These are phyloP conservation scores for Hypomesus transpacificus DNA, from an alignment of 2,113 vertebrate species.

Conservation along the genomic window DNA sequence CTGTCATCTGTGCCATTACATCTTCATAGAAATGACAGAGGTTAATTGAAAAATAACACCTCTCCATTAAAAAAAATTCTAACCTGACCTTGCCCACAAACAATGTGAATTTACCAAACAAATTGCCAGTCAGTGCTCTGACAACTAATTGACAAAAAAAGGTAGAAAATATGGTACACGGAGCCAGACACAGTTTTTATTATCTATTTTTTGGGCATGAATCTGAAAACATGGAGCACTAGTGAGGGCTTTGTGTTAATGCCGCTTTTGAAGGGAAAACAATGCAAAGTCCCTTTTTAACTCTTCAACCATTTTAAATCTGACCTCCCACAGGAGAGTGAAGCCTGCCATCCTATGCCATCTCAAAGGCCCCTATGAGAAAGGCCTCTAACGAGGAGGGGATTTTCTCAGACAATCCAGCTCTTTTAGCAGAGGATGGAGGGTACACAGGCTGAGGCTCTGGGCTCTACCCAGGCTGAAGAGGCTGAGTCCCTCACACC, in stretches of 20 bases:
- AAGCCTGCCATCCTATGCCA: slow-evolving; percentile 31
- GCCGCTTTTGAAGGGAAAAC: neutral
- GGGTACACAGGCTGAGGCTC: slow-evolving; percentile 14
- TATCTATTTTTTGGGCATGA: neutral
- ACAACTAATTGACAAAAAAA: neutral
- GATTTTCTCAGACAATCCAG: slow-evolving; percentile 45
- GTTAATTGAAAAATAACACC: slow-evolving; percentile 1
- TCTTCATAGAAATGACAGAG: neutral
- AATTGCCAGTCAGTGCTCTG: neutral
- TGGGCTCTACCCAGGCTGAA: slow-evolving; percentile 58
- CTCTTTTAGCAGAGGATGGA: slow-evolving; percentile 49
- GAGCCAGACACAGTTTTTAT: neutral
- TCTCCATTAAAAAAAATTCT: neutral
- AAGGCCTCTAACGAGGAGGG: slow-evolving; percentile 31
- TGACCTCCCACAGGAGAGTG: slow-evolving; percentile 39
- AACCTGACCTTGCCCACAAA: no score
- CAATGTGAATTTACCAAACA: slow-evolving; percentile 3
- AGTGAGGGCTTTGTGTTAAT: neutral
- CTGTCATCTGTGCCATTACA: slow-evolving; percentile 9
- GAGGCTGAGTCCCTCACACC: slow-evolving; percentile 62
- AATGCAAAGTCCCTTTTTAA: slow-evolving; percentile 1
- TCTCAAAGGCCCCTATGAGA: slow-evolving; percentile 44
- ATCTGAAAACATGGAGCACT: neutral
- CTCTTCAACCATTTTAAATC: slow-evolving; percentile 1
- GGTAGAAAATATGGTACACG: neutral